phyloP scores from a whole-genome alignment of 2,113 vertebrate species.

The Aegotheles bennettii region DNA sequence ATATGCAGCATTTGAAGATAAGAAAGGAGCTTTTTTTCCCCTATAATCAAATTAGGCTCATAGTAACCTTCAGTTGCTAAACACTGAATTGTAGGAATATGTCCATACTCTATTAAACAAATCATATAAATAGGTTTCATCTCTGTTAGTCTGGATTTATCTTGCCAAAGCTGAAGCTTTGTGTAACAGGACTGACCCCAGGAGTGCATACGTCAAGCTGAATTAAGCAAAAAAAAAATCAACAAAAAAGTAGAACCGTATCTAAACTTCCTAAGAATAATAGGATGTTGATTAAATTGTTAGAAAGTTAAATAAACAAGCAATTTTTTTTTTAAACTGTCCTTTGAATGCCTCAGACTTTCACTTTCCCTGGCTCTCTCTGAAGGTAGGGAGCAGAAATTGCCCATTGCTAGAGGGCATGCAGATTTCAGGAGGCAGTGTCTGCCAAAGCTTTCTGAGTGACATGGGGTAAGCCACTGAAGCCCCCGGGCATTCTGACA shows the following conservation, averaged over 20 bases:
- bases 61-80: not conserved
- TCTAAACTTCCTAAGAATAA: constrained; percentile 50
- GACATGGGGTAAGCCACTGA: not conserved
- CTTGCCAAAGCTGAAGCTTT: constrained; percentile 11
- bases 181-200: constrained; percentile 6
- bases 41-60: not conserved
- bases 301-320: constrained; percentile 46
- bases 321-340: not conserved
- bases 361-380: not conserved
- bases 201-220: not conserved
- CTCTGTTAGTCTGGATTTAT: not conserved
- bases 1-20: constrained; percentile 13
- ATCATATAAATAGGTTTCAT: not conserved
- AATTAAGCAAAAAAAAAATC: constrained; percentile 14
- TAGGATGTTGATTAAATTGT: constrained; percentile 46
- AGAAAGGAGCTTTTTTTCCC: not conserved
- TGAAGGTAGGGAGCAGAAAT: not conserved
- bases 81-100: not conserved
- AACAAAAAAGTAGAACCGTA: not conserved
- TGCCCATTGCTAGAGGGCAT: not conserved
- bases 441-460: constrained; percentile 21
- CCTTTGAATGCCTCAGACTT: not conserved
- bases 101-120: constrained; percentile 29
- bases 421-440: not conserved
- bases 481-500: constrained; percentile 42